Evolutionary conservation across 2,797 vertebrate species (phyloP).

Genomic region (Mormyrops attenuatus): DNA sequence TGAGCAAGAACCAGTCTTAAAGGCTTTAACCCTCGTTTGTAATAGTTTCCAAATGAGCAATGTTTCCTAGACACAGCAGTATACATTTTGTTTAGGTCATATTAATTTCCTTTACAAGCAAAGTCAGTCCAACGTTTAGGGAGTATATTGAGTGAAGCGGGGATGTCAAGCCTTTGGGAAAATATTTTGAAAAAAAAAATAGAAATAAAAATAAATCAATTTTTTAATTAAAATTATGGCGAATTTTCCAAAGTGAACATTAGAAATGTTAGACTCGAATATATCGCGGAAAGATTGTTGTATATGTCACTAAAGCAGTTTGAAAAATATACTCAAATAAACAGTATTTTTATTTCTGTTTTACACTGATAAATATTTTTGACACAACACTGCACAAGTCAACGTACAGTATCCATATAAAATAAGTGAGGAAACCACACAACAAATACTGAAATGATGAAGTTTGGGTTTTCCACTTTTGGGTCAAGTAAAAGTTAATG

Average conservation of each 20-base stretch:
- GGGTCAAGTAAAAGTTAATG: slow-evolving; percentile 8
- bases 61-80: not conserved
- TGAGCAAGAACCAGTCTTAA: not conserved
- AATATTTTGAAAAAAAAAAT: not conserved
- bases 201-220: not conserved
- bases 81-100: not conserved
- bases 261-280: not conserved
- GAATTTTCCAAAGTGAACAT: not conserved
- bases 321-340: not conserved
- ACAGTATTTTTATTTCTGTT: slow-evolving; percentile 18
- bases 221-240: not conserved
- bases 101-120: not conserved
- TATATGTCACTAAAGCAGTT: not conserved
- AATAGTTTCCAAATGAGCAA: not conserved
- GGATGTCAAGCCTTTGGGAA: not conserved
- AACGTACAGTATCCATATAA: slow-evolving; percentile 6
- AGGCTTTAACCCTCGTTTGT: not conserved
- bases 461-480: not conserved
- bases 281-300: not conserved
- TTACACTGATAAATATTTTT: not conserved
- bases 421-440: not conserved
- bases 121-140: not conserved
- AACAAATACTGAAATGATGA: not conserved
- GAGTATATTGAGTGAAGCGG: not conserved
- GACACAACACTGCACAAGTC: not conserved